phyloP scores from a whole-genome alignment of 2,888 invertebrate genomes.

The Meloe dianella region DNA sequence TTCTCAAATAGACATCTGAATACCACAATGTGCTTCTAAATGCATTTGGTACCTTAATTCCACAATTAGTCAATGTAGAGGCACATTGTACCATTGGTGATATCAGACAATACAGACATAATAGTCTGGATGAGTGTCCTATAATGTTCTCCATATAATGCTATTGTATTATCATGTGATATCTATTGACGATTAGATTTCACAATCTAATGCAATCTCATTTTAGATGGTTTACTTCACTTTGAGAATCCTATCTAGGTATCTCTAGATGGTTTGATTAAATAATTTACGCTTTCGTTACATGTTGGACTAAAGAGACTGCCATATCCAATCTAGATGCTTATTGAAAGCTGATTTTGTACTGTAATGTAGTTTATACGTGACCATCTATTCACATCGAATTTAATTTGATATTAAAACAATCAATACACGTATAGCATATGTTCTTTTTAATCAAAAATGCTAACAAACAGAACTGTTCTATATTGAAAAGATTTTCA shows the following conservation, averaged over 20 bases:
- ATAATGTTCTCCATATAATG: background rate
- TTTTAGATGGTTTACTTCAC: background rate
- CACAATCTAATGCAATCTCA: background rate
- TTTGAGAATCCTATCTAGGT: too few species aligned
- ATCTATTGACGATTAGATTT: background rate
- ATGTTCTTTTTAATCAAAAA: background rate
- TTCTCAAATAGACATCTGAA: background rate
- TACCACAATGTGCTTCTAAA: conserved; percentile 15
- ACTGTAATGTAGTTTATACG: conserved; percentile 4
- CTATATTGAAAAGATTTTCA: conserved; percentile 1
- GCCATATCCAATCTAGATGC: background rate
- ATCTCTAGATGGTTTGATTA: background rate
- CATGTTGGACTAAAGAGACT: background rate
- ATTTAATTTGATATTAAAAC: background rate
- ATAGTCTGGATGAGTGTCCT: conserved; percentile 35
- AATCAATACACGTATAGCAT: background rate
- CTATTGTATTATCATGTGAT: background rate
- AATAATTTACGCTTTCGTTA: background rate
- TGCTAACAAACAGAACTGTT: background rate
- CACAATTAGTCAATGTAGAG: conserved; percentile 41
- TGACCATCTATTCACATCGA: background rate
- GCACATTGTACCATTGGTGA: conserved; percentile 39
- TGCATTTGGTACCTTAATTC: conserved; percentile 32
- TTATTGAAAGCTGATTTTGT: background rate
- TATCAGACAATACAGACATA: conserved; percentile 38